These are phyloP conservation scores for Hippocampus zosterae DNA, from an alignment of 2,113 vertebrate genomes.

Conservation along the genomic window DNA sequence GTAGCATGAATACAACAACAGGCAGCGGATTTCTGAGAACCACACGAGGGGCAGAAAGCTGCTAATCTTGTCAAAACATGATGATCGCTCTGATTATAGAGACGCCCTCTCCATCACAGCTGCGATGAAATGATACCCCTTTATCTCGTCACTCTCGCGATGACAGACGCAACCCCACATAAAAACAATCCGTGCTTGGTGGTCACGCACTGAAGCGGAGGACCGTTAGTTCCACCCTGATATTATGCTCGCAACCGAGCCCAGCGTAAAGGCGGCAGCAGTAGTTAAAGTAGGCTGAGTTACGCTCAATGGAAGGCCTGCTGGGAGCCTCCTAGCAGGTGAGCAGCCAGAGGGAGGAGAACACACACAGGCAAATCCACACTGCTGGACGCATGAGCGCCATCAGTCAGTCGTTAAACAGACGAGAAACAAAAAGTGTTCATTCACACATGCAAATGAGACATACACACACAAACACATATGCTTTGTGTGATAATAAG, in stretches of 20 bases:
- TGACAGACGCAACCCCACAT: conserved; percentile 20
- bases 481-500: conserved; percentile 46
- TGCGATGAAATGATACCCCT: conserved; percentile 34
- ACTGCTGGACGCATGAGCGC: conserved; percentile 16
- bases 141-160: conserved; percentile 30
- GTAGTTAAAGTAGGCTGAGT: conserved; percentile 33
- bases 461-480: conserved; percentile 28
- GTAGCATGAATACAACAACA: conserved; percentile 19
- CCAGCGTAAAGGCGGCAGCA: conserved; percentile 37
- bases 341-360: conserved; percentile 41
- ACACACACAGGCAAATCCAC: conserved; percentile 29
- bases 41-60: conserved; percentile 36
- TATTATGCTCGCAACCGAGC: conserved; percentile 56
- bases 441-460: conserved; percentile 19
- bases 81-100: conserved; percentile 49
- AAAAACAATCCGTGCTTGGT: conserved; percentile 21
- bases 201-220: conserved; percentile 26
- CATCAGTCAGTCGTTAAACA: conserved; percentile 45
- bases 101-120: conserved; percentile 38
- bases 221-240: conserved; percentile 48
- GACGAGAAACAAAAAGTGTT: conserved; percentile 35
- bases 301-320: conserved; percentile 54
- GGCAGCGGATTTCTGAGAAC: conserved; percentile 21
- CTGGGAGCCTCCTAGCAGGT: conserved; percentile 56
- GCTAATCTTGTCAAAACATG: conserved; percentile 52